Percentiles rank a stretch among this genome's conserved stretches.
These are phyloP conservation scores for Andrena cerasifolii DNA, from an alignment of 1,140 invertebrate species.

Conservation along the genomic window DNA sequence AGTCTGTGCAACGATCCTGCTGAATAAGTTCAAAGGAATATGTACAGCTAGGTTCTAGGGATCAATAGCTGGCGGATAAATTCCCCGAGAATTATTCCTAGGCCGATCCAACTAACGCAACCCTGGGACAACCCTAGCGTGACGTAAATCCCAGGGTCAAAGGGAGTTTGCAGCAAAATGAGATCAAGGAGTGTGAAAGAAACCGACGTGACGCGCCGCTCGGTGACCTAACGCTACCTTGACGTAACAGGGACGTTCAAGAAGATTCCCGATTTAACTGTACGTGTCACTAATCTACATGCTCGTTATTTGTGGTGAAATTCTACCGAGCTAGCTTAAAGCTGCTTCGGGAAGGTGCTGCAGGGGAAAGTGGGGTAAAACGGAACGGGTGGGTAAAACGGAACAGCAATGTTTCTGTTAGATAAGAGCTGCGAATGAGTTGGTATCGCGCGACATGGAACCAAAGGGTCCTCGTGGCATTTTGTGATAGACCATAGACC, in stretches of 20 bases:
- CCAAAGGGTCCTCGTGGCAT: too few relatives aligned
- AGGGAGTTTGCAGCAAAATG: constrained; percentile 21
- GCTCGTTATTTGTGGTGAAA: not conserved
- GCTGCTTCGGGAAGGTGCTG: too few relatives aligned
- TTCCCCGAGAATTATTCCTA: constrained; percentile 8
- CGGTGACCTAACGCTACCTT: constrained; percentile 2
- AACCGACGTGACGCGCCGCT: not conserved
- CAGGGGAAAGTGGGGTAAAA: too few relatives aligned
- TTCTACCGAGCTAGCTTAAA: too few relatives aligned
- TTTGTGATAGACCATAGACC: too few relatives aligned
- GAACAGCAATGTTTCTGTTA: too few relatives aligned
- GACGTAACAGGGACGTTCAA: constrained; percentile 13
- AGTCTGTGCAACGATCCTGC: too few relatives aligned
- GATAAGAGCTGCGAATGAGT: too few relatives aligned
- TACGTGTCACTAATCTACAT: not conserved
- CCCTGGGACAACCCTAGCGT: not conserved
- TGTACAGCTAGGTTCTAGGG: not conserved
- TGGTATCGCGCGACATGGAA: too few relatives aligned
- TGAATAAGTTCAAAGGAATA: not conserved
- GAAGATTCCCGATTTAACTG: constrained; percentile 12
- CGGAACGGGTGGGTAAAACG: too few relatives aligned
- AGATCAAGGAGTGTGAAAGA: constrained; percentile 21
- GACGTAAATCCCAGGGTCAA: constrained; percentile 8
- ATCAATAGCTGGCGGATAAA: not conserved
- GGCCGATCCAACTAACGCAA: not conserved